Conservation (phyloP, 2,113 vertebrate species). For the Cyprinodon brontotheroides region DNA sequence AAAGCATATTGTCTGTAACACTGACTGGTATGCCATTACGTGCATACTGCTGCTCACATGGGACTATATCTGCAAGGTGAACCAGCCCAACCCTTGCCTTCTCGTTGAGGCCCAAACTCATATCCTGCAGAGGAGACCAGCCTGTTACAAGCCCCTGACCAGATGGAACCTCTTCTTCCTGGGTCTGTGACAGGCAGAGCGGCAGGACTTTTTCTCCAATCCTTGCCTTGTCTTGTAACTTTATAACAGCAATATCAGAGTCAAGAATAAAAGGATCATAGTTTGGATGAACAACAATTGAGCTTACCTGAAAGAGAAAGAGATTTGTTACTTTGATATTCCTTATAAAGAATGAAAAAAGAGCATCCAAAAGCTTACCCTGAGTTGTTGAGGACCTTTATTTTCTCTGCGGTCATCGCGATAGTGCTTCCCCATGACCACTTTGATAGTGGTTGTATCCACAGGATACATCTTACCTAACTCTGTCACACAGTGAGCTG, state of each 20-base stretch:
- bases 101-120: constrained; percentile 79
- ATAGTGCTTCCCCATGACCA: constrained; percentile 92
- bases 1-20: constrained; percentile 96
- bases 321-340: neutral
- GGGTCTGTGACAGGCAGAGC: constrained; percentile 85
- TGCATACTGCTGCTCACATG: constrained; percentile 94
- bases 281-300: constrained; percentile 88
- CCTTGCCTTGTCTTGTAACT: constrained; percentile 92
- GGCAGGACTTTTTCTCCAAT: constrained; percentile 90
- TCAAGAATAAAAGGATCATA: constrained; percentile 95
- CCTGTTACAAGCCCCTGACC: constrained; percentile 86
- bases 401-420: constrained; percentile 86
- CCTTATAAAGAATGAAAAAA: neutral
- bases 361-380: constrained; percentile 76
- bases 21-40: constrained; percentile 88
- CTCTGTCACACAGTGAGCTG: constrained; percentile 94
- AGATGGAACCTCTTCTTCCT: constrained; percentile 72
- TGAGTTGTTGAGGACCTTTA: constrained; percentile 88
- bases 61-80: constrained; percentile 85
- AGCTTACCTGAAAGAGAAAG: constrained; percentile 82
- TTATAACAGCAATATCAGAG: constrained; percentile 90
- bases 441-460: constrained; percentile 86
- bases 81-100: constrained; percentile 85
- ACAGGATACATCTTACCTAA: constrained; percentile 88
- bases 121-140: constrained; percentile 87